phyloP scores from a whole-genome alignment of 1,140 invertebrate species.

The Caerostris darwini region DNA sequence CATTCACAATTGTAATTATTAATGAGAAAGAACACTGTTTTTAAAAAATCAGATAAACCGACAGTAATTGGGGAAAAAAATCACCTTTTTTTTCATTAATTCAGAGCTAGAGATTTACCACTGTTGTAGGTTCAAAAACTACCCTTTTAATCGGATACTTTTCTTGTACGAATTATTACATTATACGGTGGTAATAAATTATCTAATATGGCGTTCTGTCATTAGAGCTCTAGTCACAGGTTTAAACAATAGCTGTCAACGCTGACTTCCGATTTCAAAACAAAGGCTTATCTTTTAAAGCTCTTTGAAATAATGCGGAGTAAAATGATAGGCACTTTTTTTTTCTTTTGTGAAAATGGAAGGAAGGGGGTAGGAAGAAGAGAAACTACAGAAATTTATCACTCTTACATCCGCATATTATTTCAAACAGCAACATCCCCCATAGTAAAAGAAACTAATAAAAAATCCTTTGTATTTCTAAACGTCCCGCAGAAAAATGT shows the following conservation, averaged over 20 bases:
- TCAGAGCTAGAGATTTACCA: neutral
- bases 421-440: slow-evolving; percentile 41
- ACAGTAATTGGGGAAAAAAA: neutral
- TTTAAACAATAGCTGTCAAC: slow-evolving; percentile 60
- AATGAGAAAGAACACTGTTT: slow-evolving; percentile 18
- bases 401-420: slow-evolving; percentile 38
- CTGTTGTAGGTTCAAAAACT: neutral
- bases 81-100: neutral
- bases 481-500: slow-evolving; percentile 12
- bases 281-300: slow-evolving; percentile 58
- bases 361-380: neutral
- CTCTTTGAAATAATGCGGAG: neutral
- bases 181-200: slow-evolving; percentile 35
- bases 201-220: slow-evolving; percentile 29
- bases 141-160: neutral
- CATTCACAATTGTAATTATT: neutral
- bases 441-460: neutral
- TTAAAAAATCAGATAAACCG: slow-evolving; percentile 1
- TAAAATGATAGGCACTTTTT: slow-evolving; percentile 48
- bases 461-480: slow-evolving; percentile 10
- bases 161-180: slow-evolving; percentile 30
- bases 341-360: neutral
- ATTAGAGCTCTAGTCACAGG: slow-evolving; percentile 49
- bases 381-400: slow-evolving; percentile 33
- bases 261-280: slow-evolving; percentile 54